phyloP scores from a whole-genome alignment of 1,140 invertebrate species.

The Drosophila watanabei region DNA sequence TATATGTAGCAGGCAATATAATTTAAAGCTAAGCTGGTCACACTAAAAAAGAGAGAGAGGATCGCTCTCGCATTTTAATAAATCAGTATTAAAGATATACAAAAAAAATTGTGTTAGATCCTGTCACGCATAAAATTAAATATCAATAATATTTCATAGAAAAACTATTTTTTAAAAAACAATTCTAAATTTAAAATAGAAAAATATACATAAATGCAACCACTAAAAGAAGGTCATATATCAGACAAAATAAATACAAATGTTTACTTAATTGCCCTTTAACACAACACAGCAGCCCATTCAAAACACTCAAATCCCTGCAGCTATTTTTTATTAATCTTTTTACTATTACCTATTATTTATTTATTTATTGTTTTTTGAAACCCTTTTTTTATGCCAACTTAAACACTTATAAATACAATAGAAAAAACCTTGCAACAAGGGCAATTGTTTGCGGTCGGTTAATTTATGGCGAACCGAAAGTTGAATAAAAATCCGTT shows the following conservation, averaged over 20 bases:
- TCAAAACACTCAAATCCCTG: not conserved
- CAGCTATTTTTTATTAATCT: not conserved
- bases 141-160: not conserved
- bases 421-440: conserved; percentile 18
- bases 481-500: conserved; percentile 7
- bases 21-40: no score
- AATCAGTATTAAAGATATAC: no score
- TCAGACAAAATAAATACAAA: not conserved
- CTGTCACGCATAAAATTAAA: not conserved
- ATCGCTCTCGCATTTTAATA: no score
- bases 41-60: no score
- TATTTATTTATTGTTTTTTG: not conserved
- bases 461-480: conserved; percentile 39
- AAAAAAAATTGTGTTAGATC: no score
- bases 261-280: not conserved
- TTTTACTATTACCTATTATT: not conserved
- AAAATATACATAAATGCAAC: not conserved
- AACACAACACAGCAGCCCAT: not conserved
- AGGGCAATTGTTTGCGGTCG: conserved; percentile 39
- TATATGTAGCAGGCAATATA: no score
- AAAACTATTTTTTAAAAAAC: not conserved
- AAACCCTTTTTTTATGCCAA: not conserved
- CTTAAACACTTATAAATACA: conserved; percentile 24
- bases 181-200: not conserved
- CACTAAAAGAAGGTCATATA: not conserved